A percentile compares a stretch with the other conserved stretches of the same genome.
These are phyloP conservation scores for Andrena trimmerana DNA, from an alignment of 2,888 invertebrate species.

Conservation along the genomic window DNA sequence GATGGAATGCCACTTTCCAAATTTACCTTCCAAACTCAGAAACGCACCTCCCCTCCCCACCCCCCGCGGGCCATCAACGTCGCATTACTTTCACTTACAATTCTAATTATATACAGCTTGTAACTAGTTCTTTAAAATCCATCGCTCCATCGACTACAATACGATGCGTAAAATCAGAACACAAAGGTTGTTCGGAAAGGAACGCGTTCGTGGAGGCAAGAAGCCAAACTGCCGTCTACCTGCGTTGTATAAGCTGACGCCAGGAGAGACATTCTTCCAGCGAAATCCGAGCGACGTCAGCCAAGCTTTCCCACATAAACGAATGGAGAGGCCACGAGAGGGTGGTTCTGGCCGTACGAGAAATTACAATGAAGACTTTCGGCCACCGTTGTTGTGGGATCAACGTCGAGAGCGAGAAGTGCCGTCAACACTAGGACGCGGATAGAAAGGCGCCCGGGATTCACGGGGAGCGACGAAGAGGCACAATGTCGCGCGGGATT, in stretches of 20 bases:
- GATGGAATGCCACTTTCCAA: too few species aligned
- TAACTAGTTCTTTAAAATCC: background rate
- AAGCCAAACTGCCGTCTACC: constrained; percentile 63
- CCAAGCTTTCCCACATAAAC: constrained; percentile 64
- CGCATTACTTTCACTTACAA: too few species aligned
- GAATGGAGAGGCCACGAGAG: constrained; percentile 48
- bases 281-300: constrained; percentile 53
- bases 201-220: constrained; percentile 38
- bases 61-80: too few species aligned
- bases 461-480: constrained; percentile 16
- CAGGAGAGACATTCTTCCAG: constrained; percentile 44
- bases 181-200: constrained; percentile 7
- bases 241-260: constrained; percentile 36
- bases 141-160: background rate
- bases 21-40: too few species aligned
- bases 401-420: constrained; percentile 49
- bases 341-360: constrained; percentile 50
- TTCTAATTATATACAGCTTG: too few species aligned
- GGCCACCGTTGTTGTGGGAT: constrained; percentile 67
- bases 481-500: constrained; percentile 62
- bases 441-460: constrained; percentile 11
- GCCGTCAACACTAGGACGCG: constrained; percentile 34
- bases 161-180: background rate
- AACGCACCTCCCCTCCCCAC: too few species aligned
- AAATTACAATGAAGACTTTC: constrained; percentile 69